phyloP scores from a whole-genome alignment of 2,113 vertebrate species.

The Xyrauchen texanus region DNA sequence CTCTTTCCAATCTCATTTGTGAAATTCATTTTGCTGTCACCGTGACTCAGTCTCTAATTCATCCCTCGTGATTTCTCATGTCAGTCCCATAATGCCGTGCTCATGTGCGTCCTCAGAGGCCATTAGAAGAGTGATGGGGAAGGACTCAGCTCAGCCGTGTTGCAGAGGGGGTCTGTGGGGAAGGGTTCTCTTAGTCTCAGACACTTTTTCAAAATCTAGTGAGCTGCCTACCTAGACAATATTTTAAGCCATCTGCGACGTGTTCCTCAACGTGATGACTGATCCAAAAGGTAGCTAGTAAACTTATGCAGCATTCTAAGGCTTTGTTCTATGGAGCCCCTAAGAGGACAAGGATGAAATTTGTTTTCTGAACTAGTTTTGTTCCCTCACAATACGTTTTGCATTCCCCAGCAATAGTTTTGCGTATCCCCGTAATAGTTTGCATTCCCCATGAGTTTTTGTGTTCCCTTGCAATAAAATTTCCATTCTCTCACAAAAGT shows the following conservation, averaged over 20 bases:
- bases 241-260: not conserved
- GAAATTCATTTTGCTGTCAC: conserved; percentile 71
- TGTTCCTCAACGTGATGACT: no score
- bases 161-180: conserved; percentile 9
- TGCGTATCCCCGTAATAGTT: no score
- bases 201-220: not conserved
- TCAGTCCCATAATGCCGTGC: conserved; percentile 68
- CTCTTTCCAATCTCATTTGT: conserved; percentile 69
- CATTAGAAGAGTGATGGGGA: conserved; percentile 67
- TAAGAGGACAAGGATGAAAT: no score
- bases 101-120: conserved; percentile 61
- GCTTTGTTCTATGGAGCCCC: no score
- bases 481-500: no score
- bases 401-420: no score
- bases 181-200: not conserved
- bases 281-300: no score
- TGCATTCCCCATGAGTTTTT: no score
- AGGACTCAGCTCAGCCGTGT: conserved; percentile 48
- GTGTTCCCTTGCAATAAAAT: no score
- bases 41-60: conserved; percentile 64
- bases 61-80: conserved; percentile 63
- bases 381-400: no score
- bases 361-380: no score
- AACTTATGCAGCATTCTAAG: no score
- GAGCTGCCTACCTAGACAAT: not conserved